Evolutionary conservation across 64 coral and sea anemone species (phyloP).

Genomic region (Stichodactyla mertensii): DNA sequence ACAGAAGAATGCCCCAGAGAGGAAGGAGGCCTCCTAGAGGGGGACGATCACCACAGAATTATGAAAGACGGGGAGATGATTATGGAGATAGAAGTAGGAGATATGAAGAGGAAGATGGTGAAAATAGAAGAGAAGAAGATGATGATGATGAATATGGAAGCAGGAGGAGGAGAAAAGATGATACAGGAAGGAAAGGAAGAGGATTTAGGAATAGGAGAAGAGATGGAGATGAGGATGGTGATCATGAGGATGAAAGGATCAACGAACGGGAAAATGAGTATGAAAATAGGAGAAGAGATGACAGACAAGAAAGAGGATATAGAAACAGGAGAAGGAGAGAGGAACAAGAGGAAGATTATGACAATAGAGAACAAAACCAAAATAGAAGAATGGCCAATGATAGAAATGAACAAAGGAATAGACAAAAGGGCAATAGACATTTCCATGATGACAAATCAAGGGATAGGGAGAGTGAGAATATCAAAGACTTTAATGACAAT

Average conservation of each 20-base stretch:
- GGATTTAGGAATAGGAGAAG: constrained; percentile 28
- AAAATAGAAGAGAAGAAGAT: neutral
- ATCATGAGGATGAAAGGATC: neutral
- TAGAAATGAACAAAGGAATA: constrained; percentile 13
- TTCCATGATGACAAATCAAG: neutral
- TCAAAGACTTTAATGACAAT: neutral
- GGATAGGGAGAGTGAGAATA: neutral
- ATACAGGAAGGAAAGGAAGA: neutral
- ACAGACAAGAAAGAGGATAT: constrained; percentile 8
- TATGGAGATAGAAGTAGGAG: constrained; percentile 31
- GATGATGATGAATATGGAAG: constrained; percentile 14
- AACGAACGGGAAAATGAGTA: constrained; percentile 28
- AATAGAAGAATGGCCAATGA: neutral
- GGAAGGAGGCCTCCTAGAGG: neutral
- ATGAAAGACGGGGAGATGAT: constrained; percentile 19
- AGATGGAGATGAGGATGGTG: constrained; percentile 24
- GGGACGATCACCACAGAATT: neutral
- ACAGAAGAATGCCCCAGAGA: constrained; percentile 15
- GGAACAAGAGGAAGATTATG: neutral
- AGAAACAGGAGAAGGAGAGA: neutral
- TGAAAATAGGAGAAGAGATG: constrained; percentile 13
- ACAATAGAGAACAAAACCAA: neutral
- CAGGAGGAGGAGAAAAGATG: neutral
- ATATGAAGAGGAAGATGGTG: neutral
- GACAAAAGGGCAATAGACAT: neutral